A percentile compares a stretch with the other conserved stretches of the same genome.
Conservation (phyloP, 2,113 vertebrate species). For the Centropus unirufus region DNA sequence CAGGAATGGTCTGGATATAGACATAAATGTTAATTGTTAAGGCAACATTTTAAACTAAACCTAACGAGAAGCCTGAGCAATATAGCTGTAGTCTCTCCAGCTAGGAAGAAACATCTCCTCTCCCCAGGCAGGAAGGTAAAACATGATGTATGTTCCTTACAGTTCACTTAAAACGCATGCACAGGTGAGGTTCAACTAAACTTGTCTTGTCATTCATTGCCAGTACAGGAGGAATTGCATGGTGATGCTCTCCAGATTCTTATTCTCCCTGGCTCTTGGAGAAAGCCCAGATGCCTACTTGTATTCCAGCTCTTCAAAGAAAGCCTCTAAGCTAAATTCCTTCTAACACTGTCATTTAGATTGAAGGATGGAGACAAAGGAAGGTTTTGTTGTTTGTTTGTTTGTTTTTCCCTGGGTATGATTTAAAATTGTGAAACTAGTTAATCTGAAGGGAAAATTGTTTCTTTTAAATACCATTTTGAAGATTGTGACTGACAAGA, state of each 20-base stretch:
- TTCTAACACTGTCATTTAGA: not conserved
- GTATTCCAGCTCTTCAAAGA: not conserved
- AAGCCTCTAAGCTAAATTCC: not conserved
- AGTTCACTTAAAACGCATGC: not conserved
- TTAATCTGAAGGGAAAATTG: not conserved
- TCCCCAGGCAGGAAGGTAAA: not conserved
- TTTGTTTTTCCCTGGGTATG: not conserved
- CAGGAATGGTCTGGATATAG: not conserved
- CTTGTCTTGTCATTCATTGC: accelerated
- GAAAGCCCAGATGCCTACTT: not conserved
- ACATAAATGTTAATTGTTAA: not conserved
- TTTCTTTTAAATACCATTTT: not conserved
- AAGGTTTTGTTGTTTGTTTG: not conserved
- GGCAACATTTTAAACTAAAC: not conserved
- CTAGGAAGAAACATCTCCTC: not conserved
- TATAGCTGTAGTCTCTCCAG: not conserved
- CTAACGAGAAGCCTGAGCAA: not conserved
- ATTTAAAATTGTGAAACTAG: not conserved
- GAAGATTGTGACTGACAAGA: not conserved
- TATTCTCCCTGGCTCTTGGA: not conserved
- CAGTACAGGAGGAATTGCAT: not conserved
- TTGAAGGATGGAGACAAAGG: not conserved
- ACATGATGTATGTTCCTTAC: not conserved
- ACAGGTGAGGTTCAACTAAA: not conserved
- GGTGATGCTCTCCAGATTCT: not conserved